A percentile compares a stretch with the other conserved stretches of the same genome.
These are phyloP conservation scores for Eunapius fragilis DNA, from an alignment of 37 sponge, comb jelly and placozoan genomes.

Conservation along the genomic window DNA sequence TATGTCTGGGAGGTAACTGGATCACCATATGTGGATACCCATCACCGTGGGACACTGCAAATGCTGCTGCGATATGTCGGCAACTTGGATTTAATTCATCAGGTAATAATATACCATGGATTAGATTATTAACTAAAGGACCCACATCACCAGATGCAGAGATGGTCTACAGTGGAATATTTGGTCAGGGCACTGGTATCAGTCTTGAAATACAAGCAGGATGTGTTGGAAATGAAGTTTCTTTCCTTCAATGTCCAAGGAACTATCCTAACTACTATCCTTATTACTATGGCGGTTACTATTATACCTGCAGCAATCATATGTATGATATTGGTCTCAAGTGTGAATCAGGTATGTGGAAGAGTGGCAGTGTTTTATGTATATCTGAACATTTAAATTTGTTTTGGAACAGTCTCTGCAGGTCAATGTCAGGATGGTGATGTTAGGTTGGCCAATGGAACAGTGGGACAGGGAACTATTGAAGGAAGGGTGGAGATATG, in stretches of 20 bases:
- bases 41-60: neutral
- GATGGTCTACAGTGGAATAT: neutral
- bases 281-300: too few relatives aligned
- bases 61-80: neutral
- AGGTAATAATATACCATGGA: neutral
- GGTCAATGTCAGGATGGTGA: neutral
- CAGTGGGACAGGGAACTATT: neutral
- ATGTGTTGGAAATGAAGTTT: neutral
- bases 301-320: too few relatives aligned
- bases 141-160: neutral
- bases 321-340: neutral
- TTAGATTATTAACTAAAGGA: too few relatives aligned
- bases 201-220: neutral
- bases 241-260: neutral
- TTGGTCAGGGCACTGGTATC: neutral
- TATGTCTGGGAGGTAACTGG: neutral
- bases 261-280: neutral
- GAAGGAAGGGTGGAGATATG: constrained; percentile 34
- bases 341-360: neutral
- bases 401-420: neutral
- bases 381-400: too few relatives aligned
- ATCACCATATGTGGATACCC: neutral
- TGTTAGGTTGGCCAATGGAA: constrained; percentile 8
- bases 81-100: neutral
- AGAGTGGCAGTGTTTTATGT: neutral